These are phyloP conservation scores for Gracilinanus agilis DNA, from an alignment of 2,113 vertebrate species.

Conservation along the genomic window DNA sequence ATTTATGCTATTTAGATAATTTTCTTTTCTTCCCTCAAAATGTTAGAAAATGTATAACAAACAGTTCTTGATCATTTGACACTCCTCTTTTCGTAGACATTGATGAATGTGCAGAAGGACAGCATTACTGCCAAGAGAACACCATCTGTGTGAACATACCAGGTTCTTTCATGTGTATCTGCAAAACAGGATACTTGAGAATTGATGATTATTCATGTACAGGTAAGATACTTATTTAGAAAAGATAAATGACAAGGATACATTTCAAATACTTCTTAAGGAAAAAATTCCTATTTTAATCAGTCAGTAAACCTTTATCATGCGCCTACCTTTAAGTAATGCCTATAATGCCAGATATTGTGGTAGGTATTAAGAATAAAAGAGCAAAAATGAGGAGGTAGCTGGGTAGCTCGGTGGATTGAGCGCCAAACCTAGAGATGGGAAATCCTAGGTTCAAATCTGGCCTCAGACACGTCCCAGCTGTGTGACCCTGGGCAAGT, in stretches of 20 bases:
- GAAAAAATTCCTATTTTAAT: not conserved
- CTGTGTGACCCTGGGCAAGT: too few species aligned
- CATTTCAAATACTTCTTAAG: constrained; percentile 30
- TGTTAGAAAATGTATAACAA: not conserved
- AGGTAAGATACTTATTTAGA: constrained; percentile 85
- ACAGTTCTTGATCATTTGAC: constrained; percentile 21
- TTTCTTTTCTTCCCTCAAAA: constrained; percentile 5
- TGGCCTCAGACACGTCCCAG: too few species aligned
- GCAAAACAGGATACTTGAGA: constrained; percentile 95
- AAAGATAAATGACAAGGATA: not conserved
- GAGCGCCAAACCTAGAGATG: too few species aligned
- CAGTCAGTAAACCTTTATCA: not conserved
- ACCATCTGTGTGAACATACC: constrained; percentile 97
- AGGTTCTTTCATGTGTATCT: constrained; percentile 98
- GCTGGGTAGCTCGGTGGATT: too few species aligned
- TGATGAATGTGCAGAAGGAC: constrained; percentile 97
- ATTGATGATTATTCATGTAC: constrained; percentile 99
- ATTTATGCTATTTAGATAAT: constrained; percentile 36
- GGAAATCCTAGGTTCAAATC: too few species aligned
- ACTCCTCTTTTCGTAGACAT: constrained; percentile 87
- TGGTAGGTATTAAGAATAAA: not conserved
- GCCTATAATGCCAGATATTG: not conserved
- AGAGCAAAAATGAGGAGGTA: not conserved
- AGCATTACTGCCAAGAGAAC: constrained; percentile 98
- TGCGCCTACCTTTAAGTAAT: not conserved